Base-by-base conservation (phyloP, 2,888 invertebrate genomes). In the Melanophora roralis region DNA sequence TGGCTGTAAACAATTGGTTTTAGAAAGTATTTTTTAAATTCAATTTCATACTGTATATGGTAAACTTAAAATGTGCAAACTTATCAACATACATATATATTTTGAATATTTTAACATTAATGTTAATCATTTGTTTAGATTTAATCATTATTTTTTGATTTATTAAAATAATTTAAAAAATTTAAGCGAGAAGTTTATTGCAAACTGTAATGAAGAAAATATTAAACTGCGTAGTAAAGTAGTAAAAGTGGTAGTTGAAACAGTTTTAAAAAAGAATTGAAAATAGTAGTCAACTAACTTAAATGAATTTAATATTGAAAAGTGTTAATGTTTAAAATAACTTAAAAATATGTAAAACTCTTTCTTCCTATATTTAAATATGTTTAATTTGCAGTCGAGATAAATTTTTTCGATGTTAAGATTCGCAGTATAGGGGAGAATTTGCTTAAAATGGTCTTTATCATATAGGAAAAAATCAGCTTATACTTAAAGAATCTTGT, bases 21-120 rank as follows among this genome's bases (percentile, higher is more conserved):
- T 81, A 78, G 32, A 55, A 49, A 36, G 7, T 19, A 38, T 36
- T 57, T 43, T n/a, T 40, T 23, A 49, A 40, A 62, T 11, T 11
- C 11, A 8, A 34, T n/a, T n/a, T 34, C 5, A 34, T 8, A 49
- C 1, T n/a, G n/a, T 69, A 36, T 55, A 32, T 38, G 16, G 12
- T 49, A 49, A 72, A 64, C 80, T 55, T 71, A 76, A 80, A 80
- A 73, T 80, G 80, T 80, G 80, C 80, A 80, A 76, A 79, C 45
- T 36, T 6, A 3, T 27, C 27, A 53, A n/a, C 8, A 45, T 19
- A 19, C 14, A 27, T 27, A 27, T 27, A 27, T 6, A 5, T 6
- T 3, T 27, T 5, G 6, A 3, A 27, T 19, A 62, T 47, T 69
- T 51, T 40, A 59, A 40, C 27, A 49, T 40, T n/a, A n/a, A n/a